A percentile compares a stretch with the other conserved stretches of the same genome.
phyloP scores from a whole-genome alignment of 2,797 vertebrate species.

The Aphelocoma californica region DNA sequence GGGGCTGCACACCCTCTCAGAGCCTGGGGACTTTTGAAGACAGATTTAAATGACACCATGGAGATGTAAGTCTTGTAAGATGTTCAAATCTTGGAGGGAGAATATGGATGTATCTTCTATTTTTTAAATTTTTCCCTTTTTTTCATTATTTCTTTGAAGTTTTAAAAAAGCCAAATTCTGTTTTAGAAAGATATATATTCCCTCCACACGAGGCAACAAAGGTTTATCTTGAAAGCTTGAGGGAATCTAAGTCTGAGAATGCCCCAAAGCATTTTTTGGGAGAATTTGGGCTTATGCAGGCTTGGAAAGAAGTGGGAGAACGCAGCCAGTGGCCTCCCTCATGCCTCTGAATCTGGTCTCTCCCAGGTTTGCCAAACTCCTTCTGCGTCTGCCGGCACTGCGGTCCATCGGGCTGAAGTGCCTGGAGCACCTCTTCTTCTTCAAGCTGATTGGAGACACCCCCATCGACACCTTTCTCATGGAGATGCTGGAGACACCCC shows the following conservation, averaged over 20 bases:
- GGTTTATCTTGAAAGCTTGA: background rate
- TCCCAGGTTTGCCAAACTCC: slow-evolving; percentile 90
- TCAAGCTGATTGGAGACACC: slow-evolving; percentile 96
- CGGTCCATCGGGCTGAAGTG: slow-evolving; percentile 95
- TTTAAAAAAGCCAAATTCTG: background rate
- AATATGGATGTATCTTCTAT: background rate
- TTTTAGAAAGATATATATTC: background rate
- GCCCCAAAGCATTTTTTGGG: background rate
- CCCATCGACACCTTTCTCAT: slow-evolving; percentile 98
- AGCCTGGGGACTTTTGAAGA: background rate
- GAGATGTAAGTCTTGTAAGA: background rate
- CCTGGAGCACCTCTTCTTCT: slow-evolving; percentile 97
- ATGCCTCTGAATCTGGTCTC: background rate
- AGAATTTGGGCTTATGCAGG: background rate
- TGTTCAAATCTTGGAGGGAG: background rate
- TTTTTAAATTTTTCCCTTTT: accelerated
- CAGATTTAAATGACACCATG: background rate
- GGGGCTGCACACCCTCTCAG: background rate
- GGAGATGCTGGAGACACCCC: slow-evolving; percentile 96
- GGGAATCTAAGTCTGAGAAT: background rate
- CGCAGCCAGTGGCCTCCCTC: background rate
- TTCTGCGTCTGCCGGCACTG: slow-evolving; percentile 90
- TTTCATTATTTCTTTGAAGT: background rate
- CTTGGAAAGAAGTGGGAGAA: background rate
- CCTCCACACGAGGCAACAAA: accelerated